Conservation (phyloP, 2,888 invertebrate genomes). For the Scrobipalpa costella region DNA sequence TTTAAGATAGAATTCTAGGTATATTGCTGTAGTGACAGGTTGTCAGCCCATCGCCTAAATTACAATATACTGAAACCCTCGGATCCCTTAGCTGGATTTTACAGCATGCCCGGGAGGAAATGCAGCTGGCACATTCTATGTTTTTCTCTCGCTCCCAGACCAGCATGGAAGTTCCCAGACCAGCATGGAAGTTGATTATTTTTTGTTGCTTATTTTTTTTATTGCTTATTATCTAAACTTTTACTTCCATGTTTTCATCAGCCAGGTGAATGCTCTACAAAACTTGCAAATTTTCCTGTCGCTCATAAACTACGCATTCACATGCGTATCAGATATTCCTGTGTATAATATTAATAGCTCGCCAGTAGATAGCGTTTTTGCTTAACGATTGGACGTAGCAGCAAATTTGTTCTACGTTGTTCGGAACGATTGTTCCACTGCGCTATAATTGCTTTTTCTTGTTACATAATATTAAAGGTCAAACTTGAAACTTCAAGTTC, state of each 20-base stretch:
- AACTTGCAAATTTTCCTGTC: constrained; percentile 17
- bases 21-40: too few relatives aligned
- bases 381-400: constrained; percentile 42
- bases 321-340: constrained; percentile 64
- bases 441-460: background rate
- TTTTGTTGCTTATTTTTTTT: background rate
- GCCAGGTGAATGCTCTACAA: constrained; percentile 16
- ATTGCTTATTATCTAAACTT: background rate
- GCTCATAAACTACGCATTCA: constrained; percentile 31
- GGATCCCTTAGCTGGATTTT: too few relatives aligned
- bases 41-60: too few relatives aligned
- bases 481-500: too few relatives aligned
- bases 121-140: too few relatives aligned
- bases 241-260: background rate
- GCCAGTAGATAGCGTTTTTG: constrained; percentile 63
- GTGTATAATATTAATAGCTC: constrained; percentile 72
- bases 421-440: background rate
- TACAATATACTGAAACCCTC: too few relatives aligned
- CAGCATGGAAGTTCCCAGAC: too few relatives aligned
- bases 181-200: too few relatives aligned
- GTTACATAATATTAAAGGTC: background rate
- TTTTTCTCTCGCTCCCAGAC: too few relatives aligned
- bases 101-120: too few relatives aligned
- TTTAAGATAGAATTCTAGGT: too few relatives aligned
- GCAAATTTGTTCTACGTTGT: background rate